A percentile compares a stretch with the other conserved stretches of the same genome.
These are phyloP conservation scores for Osmerus mordax DNA, from an alignment of 2,113 vertebrate species.

Conservation along the genomic window DNA sequence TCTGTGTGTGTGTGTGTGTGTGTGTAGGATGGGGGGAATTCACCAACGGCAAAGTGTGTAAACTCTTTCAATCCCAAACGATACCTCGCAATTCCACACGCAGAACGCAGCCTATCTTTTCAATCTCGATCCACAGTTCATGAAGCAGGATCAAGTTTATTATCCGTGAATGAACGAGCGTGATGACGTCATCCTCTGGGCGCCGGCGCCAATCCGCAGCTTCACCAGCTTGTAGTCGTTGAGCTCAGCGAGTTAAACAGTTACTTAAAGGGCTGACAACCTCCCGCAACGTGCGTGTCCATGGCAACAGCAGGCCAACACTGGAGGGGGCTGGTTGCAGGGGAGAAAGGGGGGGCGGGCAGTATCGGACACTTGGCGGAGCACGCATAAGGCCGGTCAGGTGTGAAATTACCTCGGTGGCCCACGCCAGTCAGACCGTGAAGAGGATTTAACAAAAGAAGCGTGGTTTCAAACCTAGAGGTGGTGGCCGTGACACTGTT, in stretches of 20 bases:
- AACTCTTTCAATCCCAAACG: not conserved
- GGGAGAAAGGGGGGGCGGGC: too few species aligned
- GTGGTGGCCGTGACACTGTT: not conserved
- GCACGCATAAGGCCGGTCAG: slow-evolving; percentile 52
- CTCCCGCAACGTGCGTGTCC: slow-evolving; percentile 50
- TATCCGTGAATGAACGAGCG: slow-evolving; percentile 28
- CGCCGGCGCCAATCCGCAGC: slow-evolving; percentile 7
- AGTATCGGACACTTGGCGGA: slow-evolving; percentile 19
- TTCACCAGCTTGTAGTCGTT: slow-evolving; percentile 28
- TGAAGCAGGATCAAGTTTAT: slow-evolving; percentile 28
- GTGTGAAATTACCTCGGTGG: slow-evolving; percentile 67
- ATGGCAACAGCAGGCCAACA: slow-evolving; percentile 48
- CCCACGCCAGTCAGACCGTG: slow-evolving; percentile 47
- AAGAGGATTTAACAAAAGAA: slow-evolving; percentile 65
- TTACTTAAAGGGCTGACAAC: slow-evolving; percentile 56
- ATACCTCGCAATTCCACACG: not conserved
- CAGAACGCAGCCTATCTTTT: slow-evolving; percentile 41
- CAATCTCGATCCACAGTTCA: slow-evolving; percentile 32
- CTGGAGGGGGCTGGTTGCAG: not conserved
- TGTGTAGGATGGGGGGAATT: too few species aligned
- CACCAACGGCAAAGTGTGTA: too few species aligned
- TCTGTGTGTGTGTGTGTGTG: too few species aligned
- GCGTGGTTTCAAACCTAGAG: slow-evolving; percentile 33
- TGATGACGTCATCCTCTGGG: slow-evolving; percentile 47
- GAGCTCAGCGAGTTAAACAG: slow-evolving; percentile 55